Conservation (phyloP, 2,797 vertebrate genomes). For the Trematomus bernacchii region DNA sequence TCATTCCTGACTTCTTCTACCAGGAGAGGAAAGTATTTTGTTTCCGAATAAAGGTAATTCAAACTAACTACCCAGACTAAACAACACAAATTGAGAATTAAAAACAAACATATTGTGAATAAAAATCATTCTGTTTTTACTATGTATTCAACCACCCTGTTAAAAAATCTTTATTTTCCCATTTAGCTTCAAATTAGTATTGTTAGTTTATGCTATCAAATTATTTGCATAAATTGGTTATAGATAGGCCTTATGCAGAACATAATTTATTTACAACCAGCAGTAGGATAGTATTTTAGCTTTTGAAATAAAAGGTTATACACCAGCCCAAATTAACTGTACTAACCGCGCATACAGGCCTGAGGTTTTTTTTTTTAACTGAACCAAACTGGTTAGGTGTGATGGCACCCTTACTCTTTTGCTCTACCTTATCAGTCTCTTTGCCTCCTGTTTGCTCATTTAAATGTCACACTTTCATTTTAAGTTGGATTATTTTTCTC, state of each 20-base stretch:
- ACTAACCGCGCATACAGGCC: too few species aligned
- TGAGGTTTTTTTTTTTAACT: too few species aligned
- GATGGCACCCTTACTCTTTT: not conserved
- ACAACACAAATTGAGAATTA: not conserved
- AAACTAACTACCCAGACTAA: not conserved
- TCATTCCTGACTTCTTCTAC: not conserved
- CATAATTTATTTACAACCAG: too few species aligned
- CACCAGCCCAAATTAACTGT: too few species aligned
- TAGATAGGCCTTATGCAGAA: too few species aligned
- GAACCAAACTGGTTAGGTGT: too few species aligned
- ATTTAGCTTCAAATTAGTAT: not conserved
- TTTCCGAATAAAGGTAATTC: not conserved
- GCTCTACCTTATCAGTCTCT: conserved; percentile 19
- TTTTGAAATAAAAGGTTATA: too few species aligned
- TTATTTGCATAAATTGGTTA: too few species aligned
- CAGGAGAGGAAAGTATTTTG: not conserved
- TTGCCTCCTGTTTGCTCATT: conserved; percentile 45
- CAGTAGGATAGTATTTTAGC: too few species aligned
- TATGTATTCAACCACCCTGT: not conserved
- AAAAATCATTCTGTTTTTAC: not conserved
- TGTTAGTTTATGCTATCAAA: too few species aligned
- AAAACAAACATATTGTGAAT: not conserved
- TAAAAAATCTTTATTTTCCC: not conserved
- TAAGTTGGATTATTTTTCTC: conserved; percentile 59
- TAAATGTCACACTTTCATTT: conserved; percentile 67